Evolutionary conservation across 2,888 invertebrate genomes (phyloP).

Genomic region (Empis livida): DNA sequence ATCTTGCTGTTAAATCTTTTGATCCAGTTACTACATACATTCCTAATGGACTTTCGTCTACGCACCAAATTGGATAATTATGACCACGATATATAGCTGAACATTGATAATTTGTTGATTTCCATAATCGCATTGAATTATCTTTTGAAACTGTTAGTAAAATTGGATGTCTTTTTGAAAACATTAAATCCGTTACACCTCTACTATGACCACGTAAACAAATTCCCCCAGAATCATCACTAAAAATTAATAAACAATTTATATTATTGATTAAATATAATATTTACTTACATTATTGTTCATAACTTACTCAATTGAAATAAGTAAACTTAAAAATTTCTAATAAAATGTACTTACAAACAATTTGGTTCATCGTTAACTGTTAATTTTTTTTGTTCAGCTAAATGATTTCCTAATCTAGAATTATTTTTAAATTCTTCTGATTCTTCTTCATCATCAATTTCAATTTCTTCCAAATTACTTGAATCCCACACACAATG

Average conservation of each 20-base stretch:
- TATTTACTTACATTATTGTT: constrained; percentile 14
- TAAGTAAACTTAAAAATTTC: too few species aligned
- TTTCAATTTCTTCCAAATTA: constrained; percentile 18
- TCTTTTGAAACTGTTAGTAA: constrained; percentile 63
- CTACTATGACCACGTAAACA: constrained; percentile 60
- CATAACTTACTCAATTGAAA: too few species aligned
- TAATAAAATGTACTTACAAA: constrained; percentile 25
- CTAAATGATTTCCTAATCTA: constrained; percentile 9
- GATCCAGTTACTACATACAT: constrained; percentile 82
- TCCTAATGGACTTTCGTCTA: constrained; percentile 57
- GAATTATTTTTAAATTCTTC: constrained; percentile 1
- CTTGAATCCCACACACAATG: constrained; percentile 29
- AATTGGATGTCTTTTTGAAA: constrained; percentile 45
- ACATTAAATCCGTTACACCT: constrained; percentile 47
- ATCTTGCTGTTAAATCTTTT: constrained; percentile 69
- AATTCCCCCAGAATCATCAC: constrained; percentile 45
- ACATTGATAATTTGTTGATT: constrained; percentile 49
- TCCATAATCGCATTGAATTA: constrained; percentile 63
- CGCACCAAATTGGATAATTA: constrained; percentile 79
- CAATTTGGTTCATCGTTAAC: constrained; percentile 26
- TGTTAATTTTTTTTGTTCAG: constrained; percentile 13
- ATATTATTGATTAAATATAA: constrained; percentile 13
- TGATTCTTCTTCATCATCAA: constrained; percentile 14
- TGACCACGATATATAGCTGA: constrained; percentile 59
- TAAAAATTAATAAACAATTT: constrained; percentile 21